Base-by-base conservation (phyloP, 2,888 invertebrate genomes). In the Macrophya annulata region DNA sequence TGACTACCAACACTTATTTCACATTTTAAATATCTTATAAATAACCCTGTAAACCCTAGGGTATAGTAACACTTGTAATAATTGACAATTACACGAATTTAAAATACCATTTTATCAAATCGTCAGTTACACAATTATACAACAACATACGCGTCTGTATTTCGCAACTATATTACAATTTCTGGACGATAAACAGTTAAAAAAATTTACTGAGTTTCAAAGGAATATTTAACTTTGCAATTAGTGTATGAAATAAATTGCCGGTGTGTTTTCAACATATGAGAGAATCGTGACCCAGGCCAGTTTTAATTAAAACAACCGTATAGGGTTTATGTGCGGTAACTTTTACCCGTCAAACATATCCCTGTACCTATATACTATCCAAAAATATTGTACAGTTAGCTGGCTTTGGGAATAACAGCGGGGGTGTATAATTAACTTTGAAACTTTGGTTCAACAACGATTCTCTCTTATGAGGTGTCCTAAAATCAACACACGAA, bases 271-370 rank as follows among this genome's bases (percentile, higher is more conserved):
- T 25, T 68, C 31, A 17, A 31, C 25, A 31, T 37, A 37, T 68
- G 5, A 17, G 17, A 31, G 31, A 37, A 68, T 31, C 37, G 5
- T 37, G 68, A 37, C 68, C 31, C 68, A 68, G 62, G 31, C 68
- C 31, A 68, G 31, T 68, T 68, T 68, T 68, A 68, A 68, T 68
- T 68, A 68, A 68, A 68, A 68, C 15, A 31, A 31, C 31, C 31
- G 5, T 37, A 31, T 21, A 17, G 31, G 17, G 25, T 25, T 68
- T 62, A 62, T 37, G 17, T 31, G 1, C 15, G 10, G 31, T 31
- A 68, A 68, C 31, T 15, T 68, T 37, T 12, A 37, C 68, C 10
- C 68, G 31, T 68, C 68, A 68, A 68, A 25, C 68, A 68, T 68
- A 31, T 31, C 31, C 31, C 31, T 31, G 1, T 31, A 4, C 15